Conservation (phyloP, 2,797 vertebrate genomes). For the Channa striata region DNA sequence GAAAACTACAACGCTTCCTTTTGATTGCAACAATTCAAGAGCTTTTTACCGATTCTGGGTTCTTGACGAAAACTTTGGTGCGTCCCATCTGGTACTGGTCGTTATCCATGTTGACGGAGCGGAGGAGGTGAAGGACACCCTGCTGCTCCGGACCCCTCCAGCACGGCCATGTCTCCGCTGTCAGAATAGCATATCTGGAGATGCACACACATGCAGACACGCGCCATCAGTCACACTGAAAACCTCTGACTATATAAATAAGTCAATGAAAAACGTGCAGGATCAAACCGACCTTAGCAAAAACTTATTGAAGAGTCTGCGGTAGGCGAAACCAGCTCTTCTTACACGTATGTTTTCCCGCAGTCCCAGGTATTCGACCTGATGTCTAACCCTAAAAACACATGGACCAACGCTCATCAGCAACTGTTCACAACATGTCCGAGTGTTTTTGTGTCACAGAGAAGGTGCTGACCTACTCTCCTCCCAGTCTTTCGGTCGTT, state of each 20-base stretch:
- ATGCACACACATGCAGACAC: constrained; percentile 3
- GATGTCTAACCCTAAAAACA: constrained; percentile 89
- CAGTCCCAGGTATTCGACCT: constrained; percentile 95
- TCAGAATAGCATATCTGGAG: constrained; percentile 94
- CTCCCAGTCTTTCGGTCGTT: constrained; percentile 95
- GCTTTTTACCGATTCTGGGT: constrained; percentile 92
- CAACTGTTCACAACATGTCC: neutral
- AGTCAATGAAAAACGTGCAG: accelerated
- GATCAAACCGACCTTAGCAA: constrained; percentile 86
- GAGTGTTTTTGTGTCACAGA: neutral
- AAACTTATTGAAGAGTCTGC: constrained; percentile 93
- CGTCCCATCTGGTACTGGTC: constrained; percentile 98
- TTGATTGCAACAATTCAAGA: neutral
- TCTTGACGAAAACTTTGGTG: constrained; percentile 95
- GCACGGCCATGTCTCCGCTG: constrained; percentile 91
- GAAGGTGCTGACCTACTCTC: constrained; percentile 89
- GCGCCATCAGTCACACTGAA: neutral
- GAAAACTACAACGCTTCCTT: neutral
- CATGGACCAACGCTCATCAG: neutral
- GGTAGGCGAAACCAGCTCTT: constrained; percentile 93
- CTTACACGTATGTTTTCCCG: constrained; percentile 95
- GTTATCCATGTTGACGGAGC: constrained; percentile 93
- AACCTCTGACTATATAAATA: neutral
- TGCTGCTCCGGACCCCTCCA: constrained; percentile 92
- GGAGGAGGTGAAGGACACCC: constrained; percentile 93